Evolutionary conservation across 2,888 invertebrate species (phyloP), one percentile per base, ranked within the genome.

Genomic region (Acanthopleura granulata): DNA sequence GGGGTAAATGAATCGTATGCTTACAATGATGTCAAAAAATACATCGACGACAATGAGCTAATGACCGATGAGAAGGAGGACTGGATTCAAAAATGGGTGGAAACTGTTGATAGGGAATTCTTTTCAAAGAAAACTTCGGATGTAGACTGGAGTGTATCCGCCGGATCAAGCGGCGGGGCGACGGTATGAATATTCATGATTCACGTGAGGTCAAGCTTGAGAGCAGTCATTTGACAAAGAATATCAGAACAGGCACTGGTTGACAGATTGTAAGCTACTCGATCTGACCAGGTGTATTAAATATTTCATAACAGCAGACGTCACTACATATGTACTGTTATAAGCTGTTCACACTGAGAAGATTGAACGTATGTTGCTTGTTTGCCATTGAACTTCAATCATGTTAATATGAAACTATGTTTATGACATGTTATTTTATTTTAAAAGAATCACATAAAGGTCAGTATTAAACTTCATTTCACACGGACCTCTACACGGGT

Each of bases 21-120:
- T 14, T 89, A 89, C 77, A 83, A 80, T 71, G 85, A 89, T 81
- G 89, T 88, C 4, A 81, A 82, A 62, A 84, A 87, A 76, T 89
- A 89, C 76, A 89, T 89, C 18, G 80, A 84, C 40, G 88, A 89
- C 61, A 89, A 89, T 78, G 88, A 88, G 61, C 78, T 89, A 29
- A 86, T 89, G 87, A 82, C 83, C 11, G 78, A 79, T 0, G 87
- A 88, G 70, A 85, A 88, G 72, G 81, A 84, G 51, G 73, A 79
- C 14, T 85, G 85, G 83, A 89, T 89, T 75, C 79, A 80, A 76
- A 78, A 82, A 30, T 89, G 88, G 88, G 74, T 88, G 16, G 72
- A 77, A 15, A 84, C 85, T 29, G 88, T 87, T 0, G 83, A 85
- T 72, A 77, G 73, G 49, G 85, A 71, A 49, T 71, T 71, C n/a